These are phyloP conservation scores for Schizopygopsis pylzovi DNA, from an alignment of 2,797 vertebrate genomes.

Conservation along the genomic window DNA sequence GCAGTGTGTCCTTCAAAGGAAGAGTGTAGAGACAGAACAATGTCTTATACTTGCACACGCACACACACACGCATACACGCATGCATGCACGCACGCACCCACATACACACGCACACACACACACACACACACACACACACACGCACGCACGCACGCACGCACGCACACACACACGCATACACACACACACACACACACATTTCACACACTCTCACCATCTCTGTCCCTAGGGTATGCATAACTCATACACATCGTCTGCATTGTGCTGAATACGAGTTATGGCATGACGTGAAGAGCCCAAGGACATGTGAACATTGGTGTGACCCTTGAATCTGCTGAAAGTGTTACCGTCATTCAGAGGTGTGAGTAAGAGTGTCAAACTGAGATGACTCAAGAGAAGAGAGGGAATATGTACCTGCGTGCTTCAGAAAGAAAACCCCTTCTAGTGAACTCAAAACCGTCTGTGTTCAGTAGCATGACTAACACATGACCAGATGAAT, in stretches of 20 bases:
- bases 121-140: too few relatives aligned
- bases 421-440: slow-evolving; percentile 44
- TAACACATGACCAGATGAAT: slow-evolving; percentile 57
- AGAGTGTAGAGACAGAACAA: slow-evolving; percentile 33
- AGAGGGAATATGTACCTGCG: slow-evolving; percentile 17
- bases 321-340: slow-evolving; percentile 20
- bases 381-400: slow-evolving; percentile 1
- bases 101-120: too few relatives aligned
- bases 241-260: slow-evolving; percentile 23
- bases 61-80: neutral
- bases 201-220: slow-evolving; percentile 1
- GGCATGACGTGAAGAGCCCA: slow-evolving; percentile 46
- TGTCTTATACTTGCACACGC: neutral
- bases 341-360: slow-evolving; percentile 41
- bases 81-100: neutral
- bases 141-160: too few relatives aligned
- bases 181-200: neutral
- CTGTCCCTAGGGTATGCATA: neutral
- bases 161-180: neutral
- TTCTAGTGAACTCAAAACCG: slow-evolving; percentile 17
- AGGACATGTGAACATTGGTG: slow-evolving; percentile 13
- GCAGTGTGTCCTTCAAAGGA: neutral
- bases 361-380: slow-evolving; percentile 39
- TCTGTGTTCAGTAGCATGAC: slow-evolving; percentile 60
- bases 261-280: slow-evolving; percentile 43